These are phyloP conservation scores for Coleophora flavipennella DNA, from an alignment of 2,888 invertebrate species.

Conservation along the genomic window DNA sequence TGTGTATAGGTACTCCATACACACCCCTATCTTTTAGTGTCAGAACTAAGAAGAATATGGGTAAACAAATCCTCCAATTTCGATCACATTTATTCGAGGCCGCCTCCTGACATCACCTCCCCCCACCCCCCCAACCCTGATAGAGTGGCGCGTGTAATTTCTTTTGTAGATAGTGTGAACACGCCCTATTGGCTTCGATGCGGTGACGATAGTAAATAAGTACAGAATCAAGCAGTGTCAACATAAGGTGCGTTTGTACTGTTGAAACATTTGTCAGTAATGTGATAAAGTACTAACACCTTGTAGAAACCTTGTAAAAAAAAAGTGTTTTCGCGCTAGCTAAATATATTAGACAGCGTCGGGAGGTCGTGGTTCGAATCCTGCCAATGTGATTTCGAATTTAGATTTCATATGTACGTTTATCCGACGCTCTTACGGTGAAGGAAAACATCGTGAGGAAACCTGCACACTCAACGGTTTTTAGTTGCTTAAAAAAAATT, in stretches of 20 bases:
- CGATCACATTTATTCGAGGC: slow-evolving; percentile 71
- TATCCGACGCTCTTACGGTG: too few species aligned
- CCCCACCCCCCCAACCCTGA: slow-evolving; percentile 28
- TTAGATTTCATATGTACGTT: too few species aligned
- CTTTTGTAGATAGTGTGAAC: slow-evolving; percentile 65
- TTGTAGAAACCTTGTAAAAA: too few species aligned
- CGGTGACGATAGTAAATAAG: slow-evolving; percentile 39
- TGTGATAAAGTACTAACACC: slow-evolving; percentile 39
- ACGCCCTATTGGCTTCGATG: slow-evolving; percentile 45
- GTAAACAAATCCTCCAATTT: slow-evolving; percentile 75
- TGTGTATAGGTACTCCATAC: too few species aligned
- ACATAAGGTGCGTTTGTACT: slow-evolving; percentile 34
- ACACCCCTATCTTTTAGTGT: slow-evolving; percentile 65
- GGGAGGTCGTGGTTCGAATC: too few species aligned
- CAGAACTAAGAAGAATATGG: slow-evolving; percentile 71
- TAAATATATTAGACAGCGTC: too few species aligned
- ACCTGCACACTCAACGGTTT: too few species aligned
- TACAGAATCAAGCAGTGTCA: slow-evolving; percentile 39
- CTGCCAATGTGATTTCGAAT: too few species aligned
- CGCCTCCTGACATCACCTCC: slow-evolving; percentile 46
- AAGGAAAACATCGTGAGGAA: too few species aligned
- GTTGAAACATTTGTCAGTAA: slow-evolving; percentile 45
- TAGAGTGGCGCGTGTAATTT: slow-evolving; percentile 60
- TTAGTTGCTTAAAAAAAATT: too few species aligned
- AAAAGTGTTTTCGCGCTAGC: too few species aligned